Base-by-base conservation (phyloP, 2,113 vertebrate genomes). In the Chauna torquata region DNA sequence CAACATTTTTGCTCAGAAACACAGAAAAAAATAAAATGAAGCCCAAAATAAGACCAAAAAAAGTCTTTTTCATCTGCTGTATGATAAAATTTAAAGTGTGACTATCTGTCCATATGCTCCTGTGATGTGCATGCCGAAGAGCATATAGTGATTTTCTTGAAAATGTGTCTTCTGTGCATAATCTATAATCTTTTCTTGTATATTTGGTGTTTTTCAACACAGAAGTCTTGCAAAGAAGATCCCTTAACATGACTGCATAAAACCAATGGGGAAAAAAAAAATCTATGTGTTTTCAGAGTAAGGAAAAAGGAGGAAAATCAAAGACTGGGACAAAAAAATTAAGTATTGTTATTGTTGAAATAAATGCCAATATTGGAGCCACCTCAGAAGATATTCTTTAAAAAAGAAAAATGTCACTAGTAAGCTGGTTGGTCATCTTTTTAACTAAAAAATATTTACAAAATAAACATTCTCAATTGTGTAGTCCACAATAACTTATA, bases 51-150 rank as follows among this genome's bases (percentile, higher is more conserved):
- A 64, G 12, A 49, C 49, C 49, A 49, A 49, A 49, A 49, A 74
- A 90, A 76, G 12, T 3, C 30, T 25, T 59, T 80, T 96, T 82
- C 47, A 58, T 89, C 64, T 92, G n/a, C 24, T 94, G 9, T 49
- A 10, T 55, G 50, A 61, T 82, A 72, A 94, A 95, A 91, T 88
- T 64, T 34, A 23, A 93, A 96, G 77, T 88, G 64, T 86, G 76
- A 75, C 72, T 95, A n/a, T 84, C 42, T 81, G 44, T 66, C 92
- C 79, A 64, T 94, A 90, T 96, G 71, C 23, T 92, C 47, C 59
- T 81, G 27, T 90, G 47, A 94, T 82, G 50, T 76, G 42, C 4
- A 85, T 69, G 50, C n/a, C 3, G 23, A 91, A 94, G 30, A 82
- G 36, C 82, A 81, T 57, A 78, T 19, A 93, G 74, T 80, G 44